Evolutionary conservation across 2,888 invertebrate genomes (phyloP).

Genomic region (Drosophila subquinaria): DNA sequence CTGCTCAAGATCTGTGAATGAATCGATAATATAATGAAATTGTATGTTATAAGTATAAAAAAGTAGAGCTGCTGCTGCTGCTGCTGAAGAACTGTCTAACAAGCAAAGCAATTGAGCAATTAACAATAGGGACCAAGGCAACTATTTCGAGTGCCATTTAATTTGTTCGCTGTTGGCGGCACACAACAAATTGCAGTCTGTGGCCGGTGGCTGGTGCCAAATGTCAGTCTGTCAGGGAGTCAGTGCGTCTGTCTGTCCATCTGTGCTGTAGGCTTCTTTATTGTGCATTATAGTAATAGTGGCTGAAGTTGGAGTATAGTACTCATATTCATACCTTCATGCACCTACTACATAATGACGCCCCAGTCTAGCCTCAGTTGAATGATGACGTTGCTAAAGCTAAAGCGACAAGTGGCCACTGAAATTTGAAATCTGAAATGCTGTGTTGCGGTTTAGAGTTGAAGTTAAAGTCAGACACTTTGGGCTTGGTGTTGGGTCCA

Average conservation of each 20-base stretch:
- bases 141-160: conserved; percentile 39
- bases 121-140: conserved; percentile 54
- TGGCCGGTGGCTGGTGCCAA: conserved; percentile 41
- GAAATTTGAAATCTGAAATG: conserved; percentile 42
- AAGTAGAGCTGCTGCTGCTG: conserved; percentile 15
- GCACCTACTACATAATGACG: conserved; percentile 58
- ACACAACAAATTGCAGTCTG: conserved; percentile 45
- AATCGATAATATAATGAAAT: conserved; percentile 53
- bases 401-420: conserved; percentile 68
- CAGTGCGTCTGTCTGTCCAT: not conserved
- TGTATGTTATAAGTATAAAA: conserved; percentile 3
- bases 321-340: conserved; percentile 34
- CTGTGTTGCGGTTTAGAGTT: conserved; percentile 26
- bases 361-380: conserved; percentile 30
- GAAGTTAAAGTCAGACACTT: conserved; percentile 8
- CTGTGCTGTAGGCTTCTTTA: conserved; percentile 17
- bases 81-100: conserved; percentile 11
- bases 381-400: conserved; percentile 68
- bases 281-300: conserved; percentile 40
- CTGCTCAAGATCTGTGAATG: conserved; percentile 64
- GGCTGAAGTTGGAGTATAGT: conserved; percentile 40
- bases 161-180: conserved; percentile 22
- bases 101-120: conserved; percentile 49
- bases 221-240: conserved; percentile 16
- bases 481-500: conserved; percentile 40